A percentile compares a stretch with the other conserved stretches of the same genome.
Conservation (phyloP, 1,140 invertebrate genomes). For the Drosophila navojoa region DNA sequence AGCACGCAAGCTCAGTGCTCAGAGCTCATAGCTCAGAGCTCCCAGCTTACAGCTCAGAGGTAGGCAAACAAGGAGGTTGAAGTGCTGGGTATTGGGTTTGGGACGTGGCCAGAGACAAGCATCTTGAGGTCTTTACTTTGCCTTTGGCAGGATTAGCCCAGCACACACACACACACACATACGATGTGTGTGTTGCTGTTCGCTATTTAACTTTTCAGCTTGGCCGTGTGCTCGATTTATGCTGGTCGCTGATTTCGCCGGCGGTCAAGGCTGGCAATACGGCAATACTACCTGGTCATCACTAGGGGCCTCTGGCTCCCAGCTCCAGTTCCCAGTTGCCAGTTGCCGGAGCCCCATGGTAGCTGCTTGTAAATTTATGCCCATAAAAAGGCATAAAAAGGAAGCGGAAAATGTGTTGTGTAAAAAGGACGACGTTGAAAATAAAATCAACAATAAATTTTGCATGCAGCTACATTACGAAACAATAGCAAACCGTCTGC, state of each 20-base stretch:
- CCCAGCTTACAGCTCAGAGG: neutral
- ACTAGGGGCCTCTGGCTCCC: slow-evolving; percentile 4
- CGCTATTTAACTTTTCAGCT: slow-evolving; percentile 61
- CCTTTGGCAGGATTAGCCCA: slow-evolving; percentile 48
- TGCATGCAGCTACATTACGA: slow-evolving; percentile 78
- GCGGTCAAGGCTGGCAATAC: slow-evolving; percentile 74
- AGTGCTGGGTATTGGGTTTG: slow-evolving; percentile 4
- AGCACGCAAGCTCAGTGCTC: slow-evolving; percentile 52
- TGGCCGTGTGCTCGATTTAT: slow-evolving; percentile 61
- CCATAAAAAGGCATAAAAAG: slow-evolving; percentile 79
- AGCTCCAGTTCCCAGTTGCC: slow-evolving; percentile 18
- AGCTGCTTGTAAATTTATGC: slow-evolving; percentile 79
- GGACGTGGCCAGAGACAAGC: slow-evolving; percentile 58
- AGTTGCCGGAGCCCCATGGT: slow-evolving; percentile 13
- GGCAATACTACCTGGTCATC: slow-evolving; percentile 49
- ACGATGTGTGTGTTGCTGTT: slow-evolving; percentile 25
- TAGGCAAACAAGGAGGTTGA: slow-evolving; percentile 16
- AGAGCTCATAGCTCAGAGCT: neutral
- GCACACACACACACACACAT: slow-evolving; percentile 11
- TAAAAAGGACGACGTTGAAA: slow-evolving; percentile 76
- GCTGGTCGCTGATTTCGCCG: slow-evolving; percentile 62
- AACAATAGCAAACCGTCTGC: slow-evolving; percentile 60
- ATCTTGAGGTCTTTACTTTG: slow-evolving; percentile 66
- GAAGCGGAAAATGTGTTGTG: slow-evolving; percentile 76
- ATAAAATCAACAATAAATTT: slow-evolving; percentile 82